Evolutionary conservation across 2,888 invertebrate species (phyloP), one percentile per base, ranked within the genome.

Genomic region (Rhagonycha fulva): DNA sequence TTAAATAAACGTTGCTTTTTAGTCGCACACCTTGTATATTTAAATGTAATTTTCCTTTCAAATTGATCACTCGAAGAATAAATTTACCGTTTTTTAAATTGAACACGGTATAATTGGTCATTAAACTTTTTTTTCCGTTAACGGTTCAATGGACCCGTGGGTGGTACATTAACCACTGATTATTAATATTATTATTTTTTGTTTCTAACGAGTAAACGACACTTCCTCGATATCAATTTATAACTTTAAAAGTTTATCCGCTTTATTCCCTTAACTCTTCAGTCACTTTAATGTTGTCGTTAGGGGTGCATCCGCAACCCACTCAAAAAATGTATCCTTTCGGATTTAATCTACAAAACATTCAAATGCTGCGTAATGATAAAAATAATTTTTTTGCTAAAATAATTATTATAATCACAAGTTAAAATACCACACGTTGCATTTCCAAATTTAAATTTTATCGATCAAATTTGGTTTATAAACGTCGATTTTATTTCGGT

Each of bases 1-100:
- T 80, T 78, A 80, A 78, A 76, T 68, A 79, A 70, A 74, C 70
- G 61, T 68, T 71, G 67, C 67, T 67, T 11, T 32, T 24, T 60
- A 74, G 63, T 74, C 74, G 26, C 63, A n/a, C 47, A 47, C 47
- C 47, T 47, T 47, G 47, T 47, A 47, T 47, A 47, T 47, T 47
- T n/a, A 47, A 47, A 47, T n/a, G n/a, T 47, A 47, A 47, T 47
- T 47, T 47, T 47, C 47, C 47, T 47, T 47, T n/a, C 47, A n/a
- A 47, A 47, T 47, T 47, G 47, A 47, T 47, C 47, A 47, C 47
- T 47, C n/a, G 2, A 47, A 2, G 47, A 47, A 47, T 47, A 47
- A 47, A 47, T 47, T 47, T n/a, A 47, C 7, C 47, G 5, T 47
- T 47, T 28, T 47, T 47, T 47, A 47, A 47, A 47, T 47, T 47